Conservation (phyloP, 2,797 vertebrate species). For the Adelosebastes latens region DNA sequence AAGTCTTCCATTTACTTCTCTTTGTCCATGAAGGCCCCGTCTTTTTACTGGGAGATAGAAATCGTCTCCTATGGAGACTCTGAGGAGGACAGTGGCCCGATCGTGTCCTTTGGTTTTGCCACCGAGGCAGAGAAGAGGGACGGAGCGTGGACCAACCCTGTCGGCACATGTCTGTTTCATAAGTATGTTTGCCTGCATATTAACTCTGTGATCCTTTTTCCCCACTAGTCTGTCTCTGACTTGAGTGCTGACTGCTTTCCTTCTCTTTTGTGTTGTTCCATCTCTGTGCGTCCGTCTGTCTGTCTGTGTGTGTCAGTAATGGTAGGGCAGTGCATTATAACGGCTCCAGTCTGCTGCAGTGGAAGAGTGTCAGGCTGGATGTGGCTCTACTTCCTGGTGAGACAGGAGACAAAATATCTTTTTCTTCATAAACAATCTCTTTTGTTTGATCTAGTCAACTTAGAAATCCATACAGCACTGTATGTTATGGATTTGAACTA, state of each 20-base stretch:
- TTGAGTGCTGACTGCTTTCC: conserved; percentile 46
- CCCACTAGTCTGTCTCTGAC: conserved; percentile 32
- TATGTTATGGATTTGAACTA: conserved; percentile 28
- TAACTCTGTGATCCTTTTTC: background rate
- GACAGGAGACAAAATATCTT: conserved; percentile 53
- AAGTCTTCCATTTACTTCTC: background rate
- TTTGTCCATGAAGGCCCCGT: conserved; percentile 87
- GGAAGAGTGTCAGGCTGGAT: conserved; percentile 97
- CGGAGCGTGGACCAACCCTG: conserved; percentile 99
- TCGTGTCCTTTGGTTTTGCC: conserved; percentile 98
- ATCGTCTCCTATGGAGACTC: conserved; percentile 98
- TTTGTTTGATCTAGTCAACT: conserved; percentile 6
- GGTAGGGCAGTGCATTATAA: conserved; percentile 98
- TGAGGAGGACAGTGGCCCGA: conserved; percentile 97
- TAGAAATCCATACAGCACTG: conserved; percentile 20
- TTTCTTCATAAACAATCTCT: background rate
- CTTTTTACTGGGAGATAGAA: conserved; percentile 99
- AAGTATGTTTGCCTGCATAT: conserved; percentile 86
- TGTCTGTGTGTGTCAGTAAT: conserved; percentile 84
- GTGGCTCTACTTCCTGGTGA: conserved; percentile 96
- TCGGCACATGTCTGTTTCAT: conserved; percentile 98
- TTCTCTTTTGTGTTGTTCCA: conserved; percentile 38
- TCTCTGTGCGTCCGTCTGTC: conserved; percentile 48
- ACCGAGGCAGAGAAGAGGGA: conserved; percentile 98
- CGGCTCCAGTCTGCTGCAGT: conserved; percentile 97